These are phyloP conservation scores for Rostratula benghalensis DNA, from an alignment of 2,113 vertebrate genomes.

Conservation along the genomic window DNA sequence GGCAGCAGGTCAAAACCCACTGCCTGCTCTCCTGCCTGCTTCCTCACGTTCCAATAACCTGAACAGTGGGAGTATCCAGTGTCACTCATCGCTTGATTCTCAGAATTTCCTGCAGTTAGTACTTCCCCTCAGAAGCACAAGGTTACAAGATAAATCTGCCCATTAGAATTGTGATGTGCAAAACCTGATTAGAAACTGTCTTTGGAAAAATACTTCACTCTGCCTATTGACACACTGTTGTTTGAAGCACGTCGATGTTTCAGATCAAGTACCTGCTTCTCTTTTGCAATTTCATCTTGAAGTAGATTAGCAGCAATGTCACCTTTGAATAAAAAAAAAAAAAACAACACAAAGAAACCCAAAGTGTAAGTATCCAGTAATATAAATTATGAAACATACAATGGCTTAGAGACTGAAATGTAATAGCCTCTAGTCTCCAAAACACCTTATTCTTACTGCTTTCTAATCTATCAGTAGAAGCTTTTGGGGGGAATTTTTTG, in stretches of 20 bases:
- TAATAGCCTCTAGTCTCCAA: not conserved
- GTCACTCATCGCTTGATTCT: not conserved
- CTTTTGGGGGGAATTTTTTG: not conserved
- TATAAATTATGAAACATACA: not conserved
- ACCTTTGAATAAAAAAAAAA: conserved; percentile 68
- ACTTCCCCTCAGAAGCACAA: not conserved
- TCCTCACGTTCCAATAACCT: not conserved
- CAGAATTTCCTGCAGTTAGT: not conserved
- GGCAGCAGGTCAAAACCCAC: not conserved
- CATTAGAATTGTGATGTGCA: not conserved
- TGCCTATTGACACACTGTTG: not conserved
- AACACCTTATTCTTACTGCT: not conserved
- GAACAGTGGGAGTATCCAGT: not conserved
- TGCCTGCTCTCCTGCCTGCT: not conserved
- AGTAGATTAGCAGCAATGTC: conserved; percentile 77
- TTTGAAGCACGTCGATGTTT: not conserved
- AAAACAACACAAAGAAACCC: not conserved
- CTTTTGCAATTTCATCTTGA: conserved; percentile 84
- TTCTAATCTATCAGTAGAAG: not conserved
- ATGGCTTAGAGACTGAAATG: not conserved
- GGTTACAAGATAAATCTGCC: not conserved
- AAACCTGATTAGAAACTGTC: fast-evolving
- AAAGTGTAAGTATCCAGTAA: not conserved
- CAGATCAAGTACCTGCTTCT: conserved; percentile 83
- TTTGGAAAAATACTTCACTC: not conserved